These are phyloP conservation scores for Eleutherodactylus coqui DNA, from an alignment of 2,797 vertebrate species.

Conservation along the genomic window DNA sequence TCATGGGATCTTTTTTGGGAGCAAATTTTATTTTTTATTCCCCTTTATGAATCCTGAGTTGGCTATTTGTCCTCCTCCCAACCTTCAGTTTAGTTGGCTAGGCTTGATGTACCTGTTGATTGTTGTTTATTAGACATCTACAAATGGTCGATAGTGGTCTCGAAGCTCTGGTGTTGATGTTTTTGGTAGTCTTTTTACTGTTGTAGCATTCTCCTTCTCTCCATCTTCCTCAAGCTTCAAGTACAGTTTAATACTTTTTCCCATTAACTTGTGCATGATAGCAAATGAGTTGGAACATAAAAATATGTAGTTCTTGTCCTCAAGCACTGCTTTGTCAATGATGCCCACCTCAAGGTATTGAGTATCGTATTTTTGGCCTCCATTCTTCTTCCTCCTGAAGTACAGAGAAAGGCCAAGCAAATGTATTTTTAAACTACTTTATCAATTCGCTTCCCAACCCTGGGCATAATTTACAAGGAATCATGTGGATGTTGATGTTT, in stretches of 20 bases:
- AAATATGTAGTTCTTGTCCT: neutral
- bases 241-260: neutral
- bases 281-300: neutral
- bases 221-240: neutral
- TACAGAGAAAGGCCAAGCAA: neutral
- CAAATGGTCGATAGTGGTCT: neutral
- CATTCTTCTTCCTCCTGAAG: neutral
- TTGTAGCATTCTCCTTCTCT: neutral
- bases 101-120: too few species aligned
- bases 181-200: neutral
- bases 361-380: neutral
- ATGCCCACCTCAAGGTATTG: neutral
- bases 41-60: neutral
- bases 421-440: too few species aligned
- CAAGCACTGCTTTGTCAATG: too few species aligned
- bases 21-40: neutral
- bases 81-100: too few species aligned
- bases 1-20: too few species aligned
- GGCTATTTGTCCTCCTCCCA: too few species aligned
- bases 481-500: too few species aligned
- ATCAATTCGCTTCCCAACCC: too few species aligned
- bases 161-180: neutral
- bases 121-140: too few species aligned
- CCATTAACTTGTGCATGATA: neutral
- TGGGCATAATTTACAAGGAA: too few species aligned